These are phyloP conservation scores for Astyanax mexicanus DNA, from an alignment of 2,797 vertebrate genomes.

Conservation along the genomic window DNA sequence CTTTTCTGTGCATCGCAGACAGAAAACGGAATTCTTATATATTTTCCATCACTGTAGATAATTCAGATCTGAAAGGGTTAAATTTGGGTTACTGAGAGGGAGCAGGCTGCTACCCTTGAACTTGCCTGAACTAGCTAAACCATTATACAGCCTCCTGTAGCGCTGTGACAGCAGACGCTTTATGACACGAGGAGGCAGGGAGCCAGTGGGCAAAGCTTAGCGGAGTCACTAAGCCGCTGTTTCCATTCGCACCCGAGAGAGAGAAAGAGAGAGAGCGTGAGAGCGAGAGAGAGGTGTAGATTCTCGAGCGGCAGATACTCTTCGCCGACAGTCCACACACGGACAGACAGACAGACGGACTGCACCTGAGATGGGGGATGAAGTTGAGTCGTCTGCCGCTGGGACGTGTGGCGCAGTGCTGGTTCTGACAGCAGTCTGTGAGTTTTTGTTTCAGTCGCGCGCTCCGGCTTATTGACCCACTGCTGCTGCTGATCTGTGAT, in stretches of 20 bases:
- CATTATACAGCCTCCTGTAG: no score
- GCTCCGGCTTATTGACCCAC: neutral
- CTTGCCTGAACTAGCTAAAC: no score
- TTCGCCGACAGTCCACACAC: neutral
- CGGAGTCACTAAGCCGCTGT: slow-evolving; percentile 45
- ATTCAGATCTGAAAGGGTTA: no score
- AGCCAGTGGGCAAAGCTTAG: neutral
- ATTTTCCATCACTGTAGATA: no score
- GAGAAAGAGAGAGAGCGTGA: neutral
- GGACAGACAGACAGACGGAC: neutral
- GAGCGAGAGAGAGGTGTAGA: neutral
- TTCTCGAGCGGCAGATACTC: neutral
- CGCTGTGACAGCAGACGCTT: no score
- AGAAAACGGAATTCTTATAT: no score
- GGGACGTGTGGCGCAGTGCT: slow-evolving; percentile 41
- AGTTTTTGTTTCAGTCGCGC: slow-evolving; percentile 25
- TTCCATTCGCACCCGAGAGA: neutral
- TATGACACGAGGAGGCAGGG: no score
- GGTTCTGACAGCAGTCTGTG: slow-evolving; percentile 39
- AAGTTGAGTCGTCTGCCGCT: slow-evolving; percentile 8
- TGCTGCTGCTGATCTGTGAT: no score
- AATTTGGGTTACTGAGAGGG: no score
- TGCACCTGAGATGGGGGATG: slow-evolving; percentile 43
- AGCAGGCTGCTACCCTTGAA: no score
- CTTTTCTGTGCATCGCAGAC: no score